Evolutionary conservation across 2,113 vertebrate genomes (phyloP), one percentile per base, ranked within the genome.

Genomic region (Leuciscus idus): DNA sequence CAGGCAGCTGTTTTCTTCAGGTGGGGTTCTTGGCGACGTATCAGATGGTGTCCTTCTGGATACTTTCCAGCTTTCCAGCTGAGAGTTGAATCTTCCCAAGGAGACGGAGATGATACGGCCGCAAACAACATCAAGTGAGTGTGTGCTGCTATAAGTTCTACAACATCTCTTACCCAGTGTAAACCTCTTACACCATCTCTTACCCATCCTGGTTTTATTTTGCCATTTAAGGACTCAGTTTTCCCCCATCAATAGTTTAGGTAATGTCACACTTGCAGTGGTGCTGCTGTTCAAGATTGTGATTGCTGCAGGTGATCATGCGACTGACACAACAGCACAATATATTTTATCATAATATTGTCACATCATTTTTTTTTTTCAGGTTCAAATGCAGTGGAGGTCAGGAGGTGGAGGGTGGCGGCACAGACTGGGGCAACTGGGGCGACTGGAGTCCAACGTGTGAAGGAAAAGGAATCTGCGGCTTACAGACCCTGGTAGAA

Each of bases 71-170:
- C 64, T 64, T 89, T 87, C 46, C 86, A 89, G 73, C 83, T 89
- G 26, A 84, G 83, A 66, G 88, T 87, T 15, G 86, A 89, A 68
- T 13, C 79, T 21, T 68, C 70, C 36, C 88, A 83, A 83, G 86
- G 86, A 62, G 17, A 12, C 33, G 46, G 74, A 62, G 88, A 89
- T 0, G 88, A 89, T 21, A 89, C 88, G 4, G 86, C 88, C 3
- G 88, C 88, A 82, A 89, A 89, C 70, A 89, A 89, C 68, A 83
- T 89, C 83, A 85, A 57, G 88, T 89, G 77, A 85, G 64, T 36
- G 19, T 68, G 15, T 19, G 64, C 2, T 50, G 48, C 12, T 50
- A 12, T 48, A 48, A 48, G 46, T 11, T 9, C 30, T 33, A 33
- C 3, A 33, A 33, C 33, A 3, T 33, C 33, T 33, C 36, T 36